Evolutionary conservation across 1,140 invertebrate genomes (phyloP), one percentile per base, ranked within the genome.

Genomic region (Brachionus plicatilis): DNA sequence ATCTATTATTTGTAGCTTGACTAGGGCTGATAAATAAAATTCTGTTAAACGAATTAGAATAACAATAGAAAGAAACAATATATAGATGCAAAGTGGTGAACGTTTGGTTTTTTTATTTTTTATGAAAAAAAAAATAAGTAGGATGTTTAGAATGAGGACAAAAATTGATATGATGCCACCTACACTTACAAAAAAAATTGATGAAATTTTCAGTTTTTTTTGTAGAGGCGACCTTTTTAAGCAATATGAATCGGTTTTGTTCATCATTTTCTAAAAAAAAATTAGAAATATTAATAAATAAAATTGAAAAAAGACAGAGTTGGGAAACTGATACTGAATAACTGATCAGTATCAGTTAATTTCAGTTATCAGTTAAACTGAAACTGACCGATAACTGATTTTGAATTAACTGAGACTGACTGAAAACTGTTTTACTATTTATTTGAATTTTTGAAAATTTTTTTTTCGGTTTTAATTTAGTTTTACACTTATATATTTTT

Each of bases 41-140:
- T 76, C 72, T 20, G 43, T 24, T 14, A 76, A 41, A 14, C 45
- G 17, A 29, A 76, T 50, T n/a, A 76, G 33, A 29, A 50, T 53
- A 14, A 27, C 24, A 20, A 47, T 12, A 14, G n/a, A 37, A 12
- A 76, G 45, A n/a, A 76, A 76, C 6, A 76, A 47, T 27, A 76
- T 6, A n/a, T 50, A 76, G 27, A 76, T 76, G 14, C 72, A 76
- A 27, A 76, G 3, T 11, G 72, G 72, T 12, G 72, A 76, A 14
- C 43, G 41, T 50, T 76, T 76, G 9, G 72, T 76, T 29, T 76
- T 76, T 76, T 76, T 47, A 24, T 76, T 76, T 12, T 50, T 27
- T 3, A 76, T 50, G 27, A 76, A 76, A 76, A 76, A 76, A 20
- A 2, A 27, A 14, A 76, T 29, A 14, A 29, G 3, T 24, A 27